A percentile compares a stretch with the other conserved stretches of the same genome.
phyloP scores from a whole-genome alignment of 2,888 invertebrate species.

The Pandemis cinnamomeana region DNA sequence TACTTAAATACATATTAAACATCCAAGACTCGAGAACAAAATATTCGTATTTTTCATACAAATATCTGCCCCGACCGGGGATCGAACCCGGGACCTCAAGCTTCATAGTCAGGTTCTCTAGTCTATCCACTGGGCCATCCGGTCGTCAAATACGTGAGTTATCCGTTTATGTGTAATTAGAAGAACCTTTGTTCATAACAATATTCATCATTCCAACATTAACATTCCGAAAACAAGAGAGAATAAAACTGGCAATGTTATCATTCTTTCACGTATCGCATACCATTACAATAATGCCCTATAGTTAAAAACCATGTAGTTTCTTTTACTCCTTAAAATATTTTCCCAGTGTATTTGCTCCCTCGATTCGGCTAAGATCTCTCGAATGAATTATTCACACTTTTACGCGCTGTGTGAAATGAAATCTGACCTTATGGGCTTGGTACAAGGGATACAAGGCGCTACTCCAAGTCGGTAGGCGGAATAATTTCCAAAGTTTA shows the following conservation, averaged over 20 bases:
- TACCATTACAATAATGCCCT: constrained; percentile 15
- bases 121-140: too few species aligned
- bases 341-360: constrained; percentile 49
- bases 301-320: constrained; percentile 26
- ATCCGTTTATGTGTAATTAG: too few species aligned
- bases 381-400: constrained; percentile 56
- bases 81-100: too few species aligned
- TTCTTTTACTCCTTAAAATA: constrained; percentile 46
- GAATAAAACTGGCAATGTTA: constrained; percentile 15
- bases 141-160: too few species aligned
- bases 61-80: too few species aligned
- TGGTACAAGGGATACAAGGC: constrained; percentile 12
- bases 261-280: constrained; percentile 11
- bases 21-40: too few species aligned
- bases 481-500: too few species aligned
- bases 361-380: constrained; percentile 53
- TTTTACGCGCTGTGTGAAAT: constrained; percentile 49
- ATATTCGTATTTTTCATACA: too few species aligned
- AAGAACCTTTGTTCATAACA: not conserved
- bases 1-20: too few species aligned
- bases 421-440: constrained; percentile 49
- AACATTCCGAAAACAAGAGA: constrained; percentile 1
- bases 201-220: not conserved
- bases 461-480: too few species aligned
- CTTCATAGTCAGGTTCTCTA: too few species aligned